Percentiles rank a stretch among this genome's conserved stretches.
Conservation (phyloP, 2,797 vertebrate genomes). For the Acanthornis magna region DNA sequence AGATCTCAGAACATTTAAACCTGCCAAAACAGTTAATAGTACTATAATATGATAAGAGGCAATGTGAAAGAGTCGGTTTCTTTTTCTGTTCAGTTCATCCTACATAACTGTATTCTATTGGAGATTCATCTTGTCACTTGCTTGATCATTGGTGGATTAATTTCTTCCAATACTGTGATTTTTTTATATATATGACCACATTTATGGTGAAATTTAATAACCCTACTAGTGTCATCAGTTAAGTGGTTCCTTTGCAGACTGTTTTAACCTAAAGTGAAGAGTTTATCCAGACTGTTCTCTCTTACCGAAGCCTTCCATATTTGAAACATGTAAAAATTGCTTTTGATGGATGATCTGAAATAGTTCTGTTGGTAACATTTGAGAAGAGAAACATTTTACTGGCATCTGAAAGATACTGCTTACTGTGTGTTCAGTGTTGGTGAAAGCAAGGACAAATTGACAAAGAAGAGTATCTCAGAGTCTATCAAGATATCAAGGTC, state of each 20-base stretch:
- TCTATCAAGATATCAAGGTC: neutral
- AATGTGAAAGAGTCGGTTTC: neutral
- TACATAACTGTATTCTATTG: neutral
- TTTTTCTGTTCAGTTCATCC: neutral
- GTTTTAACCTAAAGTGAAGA: neutral
- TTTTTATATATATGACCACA: neutral
- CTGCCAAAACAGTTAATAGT: neutral
- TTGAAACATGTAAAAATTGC: neutral
- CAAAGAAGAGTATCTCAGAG: neutral
- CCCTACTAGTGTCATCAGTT: neutral
- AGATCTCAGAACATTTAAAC: neutral
- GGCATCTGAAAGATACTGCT: neutral
- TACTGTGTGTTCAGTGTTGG: neutral
- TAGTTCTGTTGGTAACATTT: neutral
- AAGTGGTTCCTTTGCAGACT: neutral
- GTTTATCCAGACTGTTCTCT: neutral
- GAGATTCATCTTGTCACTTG: neutral
- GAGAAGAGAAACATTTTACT: neutral
- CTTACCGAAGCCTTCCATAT: neutral
- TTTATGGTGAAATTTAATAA: neutral
- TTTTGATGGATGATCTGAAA: neutral
- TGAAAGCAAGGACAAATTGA: slow-evolving; percentile 25
- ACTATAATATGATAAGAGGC: neutral
- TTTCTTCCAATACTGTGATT: neutral
- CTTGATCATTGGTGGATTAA: neutral